Percentiles rank a stretch among this genome's conserved stretches.
Conservation (phyloP, 2,888 invertebrate species). For the Boloria selene region DNA sequence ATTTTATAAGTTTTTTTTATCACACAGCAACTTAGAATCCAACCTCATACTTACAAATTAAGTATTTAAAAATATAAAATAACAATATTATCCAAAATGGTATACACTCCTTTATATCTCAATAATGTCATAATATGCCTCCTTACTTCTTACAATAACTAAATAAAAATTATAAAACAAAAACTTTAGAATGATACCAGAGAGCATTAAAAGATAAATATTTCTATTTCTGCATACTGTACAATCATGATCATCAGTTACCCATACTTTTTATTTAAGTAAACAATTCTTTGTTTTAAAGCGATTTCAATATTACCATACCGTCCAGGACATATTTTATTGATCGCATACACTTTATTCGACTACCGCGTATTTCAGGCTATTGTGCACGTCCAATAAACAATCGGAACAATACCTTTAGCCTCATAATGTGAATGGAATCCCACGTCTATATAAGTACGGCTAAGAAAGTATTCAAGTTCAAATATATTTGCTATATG, state of each 20-base stretch:
- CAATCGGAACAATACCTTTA: constrained; percentile 51
- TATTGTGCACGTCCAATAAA: constrained; percentile 48
- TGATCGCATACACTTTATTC: constrained; percentile 42
- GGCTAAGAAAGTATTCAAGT: constrained; percentile 28
- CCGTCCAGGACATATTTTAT: constrained; percentile 46
- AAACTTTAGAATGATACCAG: not conserved
- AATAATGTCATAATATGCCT: no score
- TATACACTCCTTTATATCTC: no score
- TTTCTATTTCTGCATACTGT: constrained; percentile 8
- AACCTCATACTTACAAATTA: no score
- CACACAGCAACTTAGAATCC: no score
- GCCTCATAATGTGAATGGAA: constrained; percentile 48
- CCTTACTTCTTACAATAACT: no score
- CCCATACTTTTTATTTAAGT: constrained; percentile 16
- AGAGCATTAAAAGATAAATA: not conserved
- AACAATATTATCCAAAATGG: no score
- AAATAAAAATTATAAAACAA: not conserved
- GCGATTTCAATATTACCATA: constrained; percentile 40
- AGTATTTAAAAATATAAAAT: no score
- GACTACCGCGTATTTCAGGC: constrained; percentile 49
- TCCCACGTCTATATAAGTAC: constrained; percentile 41
- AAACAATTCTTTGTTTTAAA: constrained; percentile 39
- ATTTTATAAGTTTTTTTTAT: no score
- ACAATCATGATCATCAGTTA: constrained; percentile 18
- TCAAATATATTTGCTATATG: constrained; percentile 19